Evolutionary conservation across 2,113 vertebrate genomes (phyloP), one percentile per base, ranked within the genome.

Genomic region (Pampusana beccarii): DNA sequence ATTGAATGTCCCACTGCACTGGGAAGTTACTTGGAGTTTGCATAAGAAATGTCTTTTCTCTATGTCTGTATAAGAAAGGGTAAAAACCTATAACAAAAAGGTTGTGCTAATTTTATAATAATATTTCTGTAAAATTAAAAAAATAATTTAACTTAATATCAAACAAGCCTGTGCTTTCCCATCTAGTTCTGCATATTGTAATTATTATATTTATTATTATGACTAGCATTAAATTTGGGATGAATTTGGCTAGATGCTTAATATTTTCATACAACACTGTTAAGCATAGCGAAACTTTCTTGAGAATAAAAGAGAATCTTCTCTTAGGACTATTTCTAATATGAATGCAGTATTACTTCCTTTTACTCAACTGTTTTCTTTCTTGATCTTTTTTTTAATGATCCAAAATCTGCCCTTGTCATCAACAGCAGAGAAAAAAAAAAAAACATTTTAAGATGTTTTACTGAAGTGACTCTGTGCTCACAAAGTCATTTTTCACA

Each of bases 401-500:
- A 74, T 73, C 46, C 29, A 51, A 57, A 57, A 78, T 80, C 75
- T 95, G 46, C 36, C 60, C 67, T 89, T 93, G 16, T 62, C 88
- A 91, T 75, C 48, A 58, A 65, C 36, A 79, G 64, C 44, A 89
- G 33, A 82, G 50, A 56, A 67, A 56, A 58, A 65, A 56, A 67
- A 56, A 58, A 65, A 26, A 62, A 6, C 31, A 70, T 83, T 95
- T 84, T 70, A 86, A 92, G 46, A 65, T 92, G 26, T 94, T 93
- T 97, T 78, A 84, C 36, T 81, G 65, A 75, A 92, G 61, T 67
- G 61, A 77, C 53, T 80, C 19, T 81, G 78, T 74, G 38, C 80
- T 95, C 38, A 74, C 62, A 57, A 84, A 96, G 72, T 74, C 9
- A 86, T 96, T 96, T 96, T 88, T 94, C 69, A 94, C 36, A 72